phyloP scores from a whole-genome alignment of 2,888 invertebrate species.

The Chrysomela aeneicollis region DNA sequence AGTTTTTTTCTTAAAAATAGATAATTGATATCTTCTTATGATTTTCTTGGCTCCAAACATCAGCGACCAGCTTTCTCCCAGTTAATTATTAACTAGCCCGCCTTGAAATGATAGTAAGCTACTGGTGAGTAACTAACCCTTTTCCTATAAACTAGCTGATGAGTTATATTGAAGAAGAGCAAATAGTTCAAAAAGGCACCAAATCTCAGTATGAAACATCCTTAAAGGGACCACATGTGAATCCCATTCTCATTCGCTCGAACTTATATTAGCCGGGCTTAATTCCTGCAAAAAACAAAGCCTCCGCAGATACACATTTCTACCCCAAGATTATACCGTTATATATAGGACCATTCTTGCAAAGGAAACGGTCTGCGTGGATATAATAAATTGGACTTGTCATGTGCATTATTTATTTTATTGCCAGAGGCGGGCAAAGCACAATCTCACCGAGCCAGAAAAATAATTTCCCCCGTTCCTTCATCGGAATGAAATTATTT shows the following conservation, averaged over 20 bases:
- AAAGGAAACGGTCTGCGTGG: slow-evolving; percentile 54
- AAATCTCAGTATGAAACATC: too few relatives aligned
- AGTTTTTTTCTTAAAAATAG: too few relatives aligned
- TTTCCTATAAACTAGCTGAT: too few relatives aligned
- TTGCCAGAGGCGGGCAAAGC: slow-evolving; percentile 46
- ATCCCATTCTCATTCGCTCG: slow-evolving; percentile 33
- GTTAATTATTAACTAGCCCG: too few relatives aligned
- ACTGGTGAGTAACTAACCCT: too few relatives aligned
- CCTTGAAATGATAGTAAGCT: too few relatives aligned
- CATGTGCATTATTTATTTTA: slow-evolving; percentile 59
- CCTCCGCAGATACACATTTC: slow-evolving; percentile 57
- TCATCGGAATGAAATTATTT: not conserved
- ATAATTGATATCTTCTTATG: too few relatives aligned
- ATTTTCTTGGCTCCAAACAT: too few relatives aligned
- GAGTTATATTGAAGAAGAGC: too few relatives aligned
- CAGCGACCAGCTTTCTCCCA: too few relatives aligned
- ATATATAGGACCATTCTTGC: slow-evolving; percentile 52
- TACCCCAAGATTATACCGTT: slow-evolving; percentile 58
- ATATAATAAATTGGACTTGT: slow-evolving; percentile 59
- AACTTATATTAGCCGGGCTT: slow-evolving; percentile 58
- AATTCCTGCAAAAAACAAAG: slow-evolving; percentile 60
- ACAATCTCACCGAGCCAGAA: slow-evolving; percentile 20
- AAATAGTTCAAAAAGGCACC: too few relatives aligned
- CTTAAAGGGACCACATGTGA: slow-evolving; percentile 26
- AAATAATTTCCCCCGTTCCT: not conserved